A percentile compares a stretch with the other conserved stretches of the same genome.
phyloP scores from a whole-genome alignment of 2,888 invertebrate genomes.

The Hesperia comma region DNA sequence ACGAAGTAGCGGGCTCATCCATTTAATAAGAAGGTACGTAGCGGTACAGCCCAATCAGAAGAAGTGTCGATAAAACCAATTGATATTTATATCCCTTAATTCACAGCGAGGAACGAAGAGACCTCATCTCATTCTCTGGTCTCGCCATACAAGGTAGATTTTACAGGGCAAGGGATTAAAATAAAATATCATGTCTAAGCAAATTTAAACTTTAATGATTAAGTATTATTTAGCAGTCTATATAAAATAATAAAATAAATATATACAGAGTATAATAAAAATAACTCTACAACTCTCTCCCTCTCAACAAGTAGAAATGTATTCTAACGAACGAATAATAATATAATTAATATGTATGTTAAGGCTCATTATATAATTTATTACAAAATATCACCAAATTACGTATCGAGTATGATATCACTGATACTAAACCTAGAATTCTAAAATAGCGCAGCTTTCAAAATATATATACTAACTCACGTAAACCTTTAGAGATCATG shows the following conservation, averaged over 20 bases:
- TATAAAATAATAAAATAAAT: constrained; percentile 64
- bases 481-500: constrained; percentile 71
- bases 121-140: no score
- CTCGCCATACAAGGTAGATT: no score
- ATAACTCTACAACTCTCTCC: constrained; percentile 46
- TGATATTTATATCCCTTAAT: no score
- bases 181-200: constrained; percentile 43
- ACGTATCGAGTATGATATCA: constrained; percentile 79
- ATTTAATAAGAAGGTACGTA: no score
- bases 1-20: no score
- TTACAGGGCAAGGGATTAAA: not conserved
- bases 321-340: constrained; percentile 56
- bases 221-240: constrained; percentile 57
- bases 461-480: constrained; percentile 50
- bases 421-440: constrained; percentile 63
- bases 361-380: constrained; percentile 67
- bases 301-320: constrained; percentile 55
- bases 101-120: no score
- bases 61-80: no score
- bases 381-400: constrained; percentile 79
- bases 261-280: constrained; percentile 66
- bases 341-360: constrained; percentile 14
- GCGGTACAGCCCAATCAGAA: no score
- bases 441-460: constrained; percentile 52
- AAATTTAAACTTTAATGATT: constrained; percentile 29